Conservation (phyloP, 1,140 invertebrate species). For the Drosophila suzukii region DNA sequence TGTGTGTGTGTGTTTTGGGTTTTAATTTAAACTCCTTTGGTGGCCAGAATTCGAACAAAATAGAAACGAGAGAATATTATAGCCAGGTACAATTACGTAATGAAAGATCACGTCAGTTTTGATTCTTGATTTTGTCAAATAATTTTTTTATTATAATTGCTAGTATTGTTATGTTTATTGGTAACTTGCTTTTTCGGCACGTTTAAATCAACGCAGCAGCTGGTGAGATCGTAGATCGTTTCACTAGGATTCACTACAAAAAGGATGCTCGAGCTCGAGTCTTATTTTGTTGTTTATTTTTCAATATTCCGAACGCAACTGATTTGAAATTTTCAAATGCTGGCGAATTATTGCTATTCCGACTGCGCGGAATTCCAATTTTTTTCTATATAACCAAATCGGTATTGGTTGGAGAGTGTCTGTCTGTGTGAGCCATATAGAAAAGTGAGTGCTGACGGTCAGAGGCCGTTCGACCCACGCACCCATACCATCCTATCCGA, state of each 20-base stretch:
- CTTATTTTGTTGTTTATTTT: conserved; percentile 81
- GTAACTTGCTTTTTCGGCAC: conserved; percentile 74
- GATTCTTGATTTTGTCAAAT: conserved; percentile 17
- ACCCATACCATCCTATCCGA: conserved; percentile 36
- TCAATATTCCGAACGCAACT: conserved; percentile 85
- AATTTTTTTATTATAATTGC: conserved; percentile 6
- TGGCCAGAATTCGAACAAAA: conserved; percentile 46
- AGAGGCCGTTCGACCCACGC: conserved; percentile 78
- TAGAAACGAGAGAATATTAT: conserved; percentile 60
- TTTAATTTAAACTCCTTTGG: conserved; percentile 79
- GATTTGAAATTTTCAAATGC: conserved; percentile 82
- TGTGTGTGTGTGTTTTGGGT: conserved; percentile 49
- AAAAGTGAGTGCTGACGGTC: conserved; percentile 64
- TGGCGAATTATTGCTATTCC: conserved; percentile 82
- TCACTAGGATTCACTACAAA: conserved; percentile 69
- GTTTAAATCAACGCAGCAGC: conserved; percentile 74
- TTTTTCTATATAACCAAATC: conserved; percentile 43
- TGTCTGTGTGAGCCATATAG: conserved; percentile 47
- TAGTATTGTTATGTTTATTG: conserved; percentile 12
- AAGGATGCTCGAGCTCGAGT: conserved; percentile 64
- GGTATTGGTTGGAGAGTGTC: conserved; percentile 54
- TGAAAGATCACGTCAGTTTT: conserved; percentile 23
- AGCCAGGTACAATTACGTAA: conserved; percentile 63
- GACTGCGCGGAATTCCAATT: conserved; percentile 78
- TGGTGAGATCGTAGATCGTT: conserved; percentile 67